phyloP scores from a whole-genome alignment of 2,888 invertebrate genomes.

The Tuberolachnus salignus region DNA sequence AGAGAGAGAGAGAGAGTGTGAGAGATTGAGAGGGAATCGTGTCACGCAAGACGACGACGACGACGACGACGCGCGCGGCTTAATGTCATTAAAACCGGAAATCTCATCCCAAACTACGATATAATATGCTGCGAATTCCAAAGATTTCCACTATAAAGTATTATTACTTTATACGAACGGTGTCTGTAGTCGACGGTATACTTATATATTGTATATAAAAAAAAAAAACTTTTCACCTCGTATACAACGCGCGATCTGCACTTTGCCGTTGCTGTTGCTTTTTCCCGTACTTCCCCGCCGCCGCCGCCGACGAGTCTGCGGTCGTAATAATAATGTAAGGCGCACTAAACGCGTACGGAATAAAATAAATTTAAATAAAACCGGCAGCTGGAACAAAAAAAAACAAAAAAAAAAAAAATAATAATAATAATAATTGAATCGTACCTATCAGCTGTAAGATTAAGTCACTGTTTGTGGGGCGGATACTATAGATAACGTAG shows the following conservation, averaged over 20 bases:
- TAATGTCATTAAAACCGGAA: constrained; percentile 36
- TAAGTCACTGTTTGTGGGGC: no score
- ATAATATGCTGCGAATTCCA: not conserved
- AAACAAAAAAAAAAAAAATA: not conserved
- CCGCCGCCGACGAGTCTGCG: no score
- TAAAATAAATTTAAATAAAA: no score
- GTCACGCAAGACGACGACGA: constrained; percentile 10
- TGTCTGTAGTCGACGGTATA: not conserved
- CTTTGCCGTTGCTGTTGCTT: not conserved
- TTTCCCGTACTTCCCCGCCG: no score
- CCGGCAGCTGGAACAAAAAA: not conserved
- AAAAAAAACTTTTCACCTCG: not conserved
- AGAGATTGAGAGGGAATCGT: constrained; percentile 28
- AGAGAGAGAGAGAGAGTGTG: no score
- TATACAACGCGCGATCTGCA: not conserved
- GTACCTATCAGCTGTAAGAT: no score
- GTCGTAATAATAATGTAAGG: no score
- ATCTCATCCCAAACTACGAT: not conserved
- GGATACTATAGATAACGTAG: no score
- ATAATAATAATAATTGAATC: no score
- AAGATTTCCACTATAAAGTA: no score
- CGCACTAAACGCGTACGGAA: no score
- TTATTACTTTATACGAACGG: not conserved
- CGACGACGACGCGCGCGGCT: not conserved
- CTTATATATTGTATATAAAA: no score